A percentile compares a stretch with the other conserved stretches of the same genome.
phyloP scores from a whole-genome alignment of 2,888 invertebrate species.

The Cepaea hortensis region DNA sequence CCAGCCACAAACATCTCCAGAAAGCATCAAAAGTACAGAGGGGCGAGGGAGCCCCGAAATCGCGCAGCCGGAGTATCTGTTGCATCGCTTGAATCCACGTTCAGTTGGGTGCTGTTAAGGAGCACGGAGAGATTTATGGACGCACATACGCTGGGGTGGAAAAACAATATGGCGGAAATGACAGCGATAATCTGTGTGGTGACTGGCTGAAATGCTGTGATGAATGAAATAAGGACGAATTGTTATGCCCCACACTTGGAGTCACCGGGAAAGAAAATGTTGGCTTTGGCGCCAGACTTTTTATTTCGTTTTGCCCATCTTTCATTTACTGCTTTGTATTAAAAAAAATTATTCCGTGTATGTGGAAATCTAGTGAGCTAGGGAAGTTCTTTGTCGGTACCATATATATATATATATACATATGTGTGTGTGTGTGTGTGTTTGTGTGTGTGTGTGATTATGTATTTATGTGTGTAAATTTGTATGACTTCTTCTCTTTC shows the following conservation, averaged over 20 bases:
- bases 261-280: not conserved
- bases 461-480: too few relatives aligned
- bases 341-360: too few relatives aligned
- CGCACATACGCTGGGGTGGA: constrained; percentile 21
- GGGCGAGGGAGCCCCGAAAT: too few relatives aligned
- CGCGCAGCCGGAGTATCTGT: not conserved
- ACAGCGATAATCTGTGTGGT: constrained; percentile 38
- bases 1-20: too few relatives aligned
- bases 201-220: constrained; percentile 36
- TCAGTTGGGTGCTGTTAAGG: constrained; percentile 10
- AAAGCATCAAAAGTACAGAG: too few relatives aligned
- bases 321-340: not conserved
- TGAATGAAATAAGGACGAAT: constrained; percentile 15
- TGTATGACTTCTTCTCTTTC: too few relatives aligned
- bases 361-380: too few relatives aligned
- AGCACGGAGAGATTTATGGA: constrained; percentile 37
- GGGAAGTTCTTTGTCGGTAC: too few relatives aligned
- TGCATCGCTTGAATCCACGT: constrained; percentile 10
- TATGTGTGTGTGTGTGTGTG: too few relatives aligned
- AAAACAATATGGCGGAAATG: constrained; percentile 44
- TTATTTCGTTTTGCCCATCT: not conserved
- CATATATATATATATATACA: too few relatives aligned
- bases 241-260: constrained; percentile 17
- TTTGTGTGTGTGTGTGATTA: too few relatives aligned
- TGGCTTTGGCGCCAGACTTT: not conserved